These are phyloP conservation scores for Branchellion lobata DNA, from an alignment of 2,888 invertebrate species.

Conservation along the genomic window DNA sequence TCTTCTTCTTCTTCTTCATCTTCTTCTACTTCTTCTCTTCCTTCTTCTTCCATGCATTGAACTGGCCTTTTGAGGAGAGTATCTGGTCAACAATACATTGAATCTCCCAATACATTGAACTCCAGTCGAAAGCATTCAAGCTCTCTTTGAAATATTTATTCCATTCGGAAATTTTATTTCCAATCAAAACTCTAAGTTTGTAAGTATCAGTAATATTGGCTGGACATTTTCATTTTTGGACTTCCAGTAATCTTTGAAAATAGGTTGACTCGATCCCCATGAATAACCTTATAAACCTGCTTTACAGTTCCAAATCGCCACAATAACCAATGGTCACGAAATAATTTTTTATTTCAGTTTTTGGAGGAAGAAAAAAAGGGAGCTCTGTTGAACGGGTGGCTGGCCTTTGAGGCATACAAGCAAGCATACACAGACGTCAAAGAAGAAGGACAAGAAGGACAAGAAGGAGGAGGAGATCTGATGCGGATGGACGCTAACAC, in stretches of 20 bases:
- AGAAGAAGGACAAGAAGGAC: not conserved
- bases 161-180: too few relatives aligned
- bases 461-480: not conserved
- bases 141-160: too few relatives aligned
- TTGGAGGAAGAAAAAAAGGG: conserved; percentile 20
- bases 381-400: conserved; percentile 31
- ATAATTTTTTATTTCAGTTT: conserved; percentile 7
- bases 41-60: not conserved
- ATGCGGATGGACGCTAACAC: conserved; percentile 19
- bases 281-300: too few relatives aligned
- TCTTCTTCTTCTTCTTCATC: not conserved
- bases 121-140: not conserved
- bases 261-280: too few relatives aligned
- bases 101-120: too few relatives aligned
- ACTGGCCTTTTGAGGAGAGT: not conserved
- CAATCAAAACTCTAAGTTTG: too few relatives aligned
- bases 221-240: too few relatives aligned
- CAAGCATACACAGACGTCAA: not conserved
- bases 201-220: too few relatives aligned
- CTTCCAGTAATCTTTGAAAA: too few relatives aligned
- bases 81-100: too few relatives aligned
- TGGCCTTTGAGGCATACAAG: conserved; percentile 31
- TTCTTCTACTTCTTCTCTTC: conserved; percentile 29
- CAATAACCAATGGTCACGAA: too few relatives aligned
- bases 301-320: too few relatives aligned